Percentiles rank a stretch among this genome's conserved stretches.
Evolutionary conservation across 2,113 vertebrate species (phyloP).

Genomic region (Gavia stellata): DNA sequence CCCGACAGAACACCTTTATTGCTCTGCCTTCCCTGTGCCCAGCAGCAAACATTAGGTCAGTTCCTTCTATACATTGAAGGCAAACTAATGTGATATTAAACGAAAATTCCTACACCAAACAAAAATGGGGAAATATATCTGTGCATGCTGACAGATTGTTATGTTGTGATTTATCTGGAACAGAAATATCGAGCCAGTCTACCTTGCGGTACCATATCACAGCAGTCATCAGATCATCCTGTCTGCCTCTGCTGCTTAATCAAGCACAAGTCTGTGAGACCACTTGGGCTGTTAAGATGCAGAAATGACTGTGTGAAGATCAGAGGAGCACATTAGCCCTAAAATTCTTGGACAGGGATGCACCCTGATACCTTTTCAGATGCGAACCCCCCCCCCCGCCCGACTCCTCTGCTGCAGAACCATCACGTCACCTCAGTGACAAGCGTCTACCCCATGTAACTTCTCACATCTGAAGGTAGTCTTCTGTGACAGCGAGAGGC

Average conservation of each 20-base stretch:
- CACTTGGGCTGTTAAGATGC: neutral
- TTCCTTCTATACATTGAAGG: neutral
- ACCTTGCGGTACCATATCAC: neutral
- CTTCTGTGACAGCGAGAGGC: slow-evolving; percentile 52
- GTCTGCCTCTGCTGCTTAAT: slow-evolving; percentile 7
- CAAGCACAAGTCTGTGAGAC: neutral
- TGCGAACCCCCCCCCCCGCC: neutral
- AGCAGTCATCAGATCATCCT: neutral
- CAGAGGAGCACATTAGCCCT: slow-evolving; percentile 8
- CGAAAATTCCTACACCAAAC: neutral
- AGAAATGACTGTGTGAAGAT: neutral
- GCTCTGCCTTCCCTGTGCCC: neutral
- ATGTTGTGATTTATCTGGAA: slow-evolving; percentile 21
- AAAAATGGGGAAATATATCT: neutral
- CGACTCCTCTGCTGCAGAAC: neutral
- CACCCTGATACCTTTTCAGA: neutral
- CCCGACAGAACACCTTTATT: neutral
- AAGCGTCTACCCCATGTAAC: neutral
- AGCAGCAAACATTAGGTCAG: neutral
- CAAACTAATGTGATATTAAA: neutral
- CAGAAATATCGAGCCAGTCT: neutral
- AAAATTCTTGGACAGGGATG: neutral
- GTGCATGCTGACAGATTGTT: neutral
- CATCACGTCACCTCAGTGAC: neutral
- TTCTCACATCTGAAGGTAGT: slow-evolving; percentile 39